These are phyloP conservation scores for Trichopoda pennipes DNA, from an alignment of 2,888 invertebrate genomes.

Conservation along the genomic window DNA sequence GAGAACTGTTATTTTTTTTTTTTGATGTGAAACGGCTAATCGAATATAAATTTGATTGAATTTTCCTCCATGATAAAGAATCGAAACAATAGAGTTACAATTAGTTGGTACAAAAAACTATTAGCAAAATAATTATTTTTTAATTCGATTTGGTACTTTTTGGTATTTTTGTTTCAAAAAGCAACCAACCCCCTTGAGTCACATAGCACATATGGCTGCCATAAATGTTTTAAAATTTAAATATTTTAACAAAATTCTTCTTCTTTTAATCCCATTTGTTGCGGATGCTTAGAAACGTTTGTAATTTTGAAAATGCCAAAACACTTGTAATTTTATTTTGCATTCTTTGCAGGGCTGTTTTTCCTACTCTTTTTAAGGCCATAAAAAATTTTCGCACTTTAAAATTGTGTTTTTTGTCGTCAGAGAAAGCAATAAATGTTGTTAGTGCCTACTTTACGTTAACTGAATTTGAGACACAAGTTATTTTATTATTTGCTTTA, in stretches of 20 bases:
- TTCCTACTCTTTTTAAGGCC: neutral
- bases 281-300: constrained; percentile 49
- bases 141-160: constrained; percentile 60
- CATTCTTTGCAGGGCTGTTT: constrained; percentile 45
- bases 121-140: constrained; percentile 57
- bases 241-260: constrained; percentile 21
- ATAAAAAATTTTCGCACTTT: constrained; percentile 28
- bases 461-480: constrained; percentile 9
- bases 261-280: constrained; percentile 52
- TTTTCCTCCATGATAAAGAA: constrained; percentile 20
- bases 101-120: constrained; percentile 47
- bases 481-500: constrained; percentile 19
- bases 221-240: constrained; percentile 16
- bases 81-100: constrained; percentile 54
- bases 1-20: constrained; percentile 3
- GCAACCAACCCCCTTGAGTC: constrained; percentile 29
- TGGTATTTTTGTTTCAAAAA: neutral
- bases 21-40: constrained; percentile 19
- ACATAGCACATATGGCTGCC: constrained; percentile 16
- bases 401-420: too few relatives aligned
- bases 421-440: neutral
- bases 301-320: constrained; percentile 6
- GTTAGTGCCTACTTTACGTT: neutral
- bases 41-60: constrained; percentile 24
- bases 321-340: constrained; percentile 40